Percentiles rank a stretch among this genome's conserved stretches.
These are phyloP conservation scores for Troglohyphantes excavatus DNA, from an alignment of 2,888 invertebrate species.

Conservation along the genomic window DNA sequence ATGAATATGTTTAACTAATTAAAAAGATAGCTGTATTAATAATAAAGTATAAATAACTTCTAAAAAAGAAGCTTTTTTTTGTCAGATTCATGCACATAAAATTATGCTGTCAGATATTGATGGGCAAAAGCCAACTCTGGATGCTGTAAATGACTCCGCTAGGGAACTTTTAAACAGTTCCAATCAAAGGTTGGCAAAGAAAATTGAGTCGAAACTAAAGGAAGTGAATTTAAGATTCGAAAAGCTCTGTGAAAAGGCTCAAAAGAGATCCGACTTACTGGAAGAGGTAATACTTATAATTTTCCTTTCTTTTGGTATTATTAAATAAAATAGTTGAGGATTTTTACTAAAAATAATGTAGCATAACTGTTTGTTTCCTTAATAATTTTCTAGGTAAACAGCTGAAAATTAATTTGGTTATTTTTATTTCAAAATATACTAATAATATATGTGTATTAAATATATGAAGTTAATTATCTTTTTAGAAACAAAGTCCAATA, in stretches of 20 bases:
- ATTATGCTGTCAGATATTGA: constrained; percentile 92
- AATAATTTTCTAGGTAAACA: no score
- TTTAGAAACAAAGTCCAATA: no score
- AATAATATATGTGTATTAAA: no score
- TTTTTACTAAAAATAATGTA: no score
- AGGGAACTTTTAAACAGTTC: constrained; percentile 91
- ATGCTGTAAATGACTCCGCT: constrained; percentile 90
- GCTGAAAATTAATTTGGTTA: no score
- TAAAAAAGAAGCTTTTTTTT: constrained; percentile 5
- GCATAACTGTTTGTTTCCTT: no score
- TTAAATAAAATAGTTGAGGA: no score
- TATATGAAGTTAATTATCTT: no score
- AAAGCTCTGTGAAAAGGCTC: constrained; percentile 90
- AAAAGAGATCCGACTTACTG: constrained; percentile 90
- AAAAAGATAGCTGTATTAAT: not conserved
- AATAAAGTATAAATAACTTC: not conserved
- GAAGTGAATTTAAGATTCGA: constrained; percentile 93
- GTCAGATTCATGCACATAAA: constrained; percentile 89
- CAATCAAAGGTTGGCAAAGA: constrained; percentile 93
- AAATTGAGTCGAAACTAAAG: constrained; percentile 93
- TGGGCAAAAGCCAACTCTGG: constrained; percentile 92
- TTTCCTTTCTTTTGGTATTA: no score
- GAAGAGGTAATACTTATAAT: constrained; percentile 86
- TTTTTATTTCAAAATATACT: no score
- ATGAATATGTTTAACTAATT: no score